phyloP scores from a whole-genome alignment of 2,797 vertebrate species.

The Menidia menidia region DNA sequence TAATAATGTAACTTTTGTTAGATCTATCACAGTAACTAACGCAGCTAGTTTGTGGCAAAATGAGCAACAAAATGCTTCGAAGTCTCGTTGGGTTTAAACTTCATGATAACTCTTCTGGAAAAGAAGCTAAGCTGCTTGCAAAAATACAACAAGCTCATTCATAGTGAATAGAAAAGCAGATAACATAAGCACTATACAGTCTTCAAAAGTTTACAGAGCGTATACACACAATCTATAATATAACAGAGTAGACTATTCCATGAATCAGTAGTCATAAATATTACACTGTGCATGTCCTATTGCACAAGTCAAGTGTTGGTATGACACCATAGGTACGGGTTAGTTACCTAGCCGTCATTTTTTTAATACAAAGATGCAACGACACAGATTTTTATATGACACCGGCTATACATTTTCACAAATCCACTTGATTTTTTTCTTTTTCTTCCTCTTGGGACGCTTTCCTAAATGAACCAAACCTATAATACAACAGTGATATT shows the following conservation, averaged over 20 bases:
- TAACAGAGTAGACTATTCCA: slow-evolving; percentile 78
- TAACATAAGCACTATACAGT: slow-evolving; percentile 80
- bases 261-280: slow-evolving; percentile 83
- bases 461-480: slow-evolving; percentile 76
- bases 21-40: slow-evolving; percentile 64
- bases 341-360: slow-evolving; percentile 69
- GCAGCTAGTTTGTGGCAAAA: slow-evolving; percentile 61
- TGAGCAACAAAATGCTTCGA: slow-evolving; percentile 49
- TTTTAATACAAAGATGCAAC: slow-evolving; percentile 82
- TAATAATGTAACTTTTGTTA: slow-evolving; percentile 27
- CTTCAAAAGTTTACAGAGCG: slow-evolving; percentile 73
- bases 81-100: slow-evolving; percentile 42
- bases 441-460: slow-evolving; percentile 63
- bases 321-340: slow-evolving; percentile 69
- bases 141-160: slow-evolving; percentile 68
- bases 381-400: slow-evolving; percentile 78
- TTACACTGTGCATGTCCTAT: slow-evolving; percentile 78
- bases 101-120: slow-evolving; percentile 28
- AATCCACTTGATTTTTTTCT: slow-evolving; percentile 66
- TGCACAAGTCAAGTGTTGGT: slow-evolving; percentile 77
- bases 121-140: slow-evolving; percentile 56
- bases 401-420: slow-evolving; percentile 81
- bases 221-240: slow-evolving; percentile 79
- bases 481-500: slow-evolving; percentile 81
- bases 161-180: slow-evolving; percentile 74